Evolutionary conservation across 2,888 invertebrate species (phyloP), one percentile per base, ranked within the genome.

Genomic region (Synanthedon vespiformis): DNA sequence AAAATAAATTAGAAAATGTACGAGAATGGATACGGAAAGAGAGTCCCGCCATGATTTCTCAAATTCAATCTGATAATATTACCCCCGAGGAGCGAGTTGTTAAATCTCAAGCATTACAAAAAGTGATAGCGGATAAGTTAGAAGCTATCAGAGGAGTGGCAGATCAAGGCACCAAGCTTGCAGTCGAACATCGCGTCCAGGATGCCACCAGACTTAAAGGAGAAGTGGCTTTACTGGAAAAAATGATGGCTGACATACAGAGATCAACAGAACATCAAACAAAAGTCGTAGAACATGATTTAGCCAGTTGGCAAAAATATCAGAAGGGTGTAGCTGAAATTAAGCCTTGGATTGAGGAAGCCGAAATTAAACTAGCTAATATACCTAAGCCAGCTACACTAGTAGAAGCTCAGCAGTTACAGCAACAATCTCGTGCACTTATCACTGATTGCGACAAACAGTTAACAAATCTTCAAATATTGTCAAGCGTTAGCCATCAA

Each of bases 281-380:
- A 11, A 91, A 92, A 62, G 89, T 92, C 2, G 92, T 95, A 1
- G 90, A 91, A 57, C 91, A 93, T 64, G 95, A 96, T 70, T 85
- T 96, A 50, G 90, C 91, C 41, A 94, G 93, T 59, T 96, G 95
- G 94, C 92, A 95, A 68, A 91, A 92, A 64, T 96, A 95, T 76
- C 94, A 96, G 77, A 89, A 90, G 49, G 92, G 91, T 53, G 89
- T 96, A 40, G 90, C 93, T 55, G 92, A 94, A 74, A 90, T 97
- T 51, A 93, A 94, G 71, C 96, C 96, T 0, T 95, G 96, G 93
- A 90, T 98, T 53, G 94, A 96, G 72, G 90, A 94, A 70, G 94
- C 95, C 14, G 97, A 97, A 83, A 80, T 92, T n/a, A 93, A 93
- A 80, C 89, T 95, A 27, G 89, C 92, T 14, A 89, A 89, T 56